Base-by-base conservation (phyloP, 2,113 vertebrate species). In the Zapornia atra region DNA sequence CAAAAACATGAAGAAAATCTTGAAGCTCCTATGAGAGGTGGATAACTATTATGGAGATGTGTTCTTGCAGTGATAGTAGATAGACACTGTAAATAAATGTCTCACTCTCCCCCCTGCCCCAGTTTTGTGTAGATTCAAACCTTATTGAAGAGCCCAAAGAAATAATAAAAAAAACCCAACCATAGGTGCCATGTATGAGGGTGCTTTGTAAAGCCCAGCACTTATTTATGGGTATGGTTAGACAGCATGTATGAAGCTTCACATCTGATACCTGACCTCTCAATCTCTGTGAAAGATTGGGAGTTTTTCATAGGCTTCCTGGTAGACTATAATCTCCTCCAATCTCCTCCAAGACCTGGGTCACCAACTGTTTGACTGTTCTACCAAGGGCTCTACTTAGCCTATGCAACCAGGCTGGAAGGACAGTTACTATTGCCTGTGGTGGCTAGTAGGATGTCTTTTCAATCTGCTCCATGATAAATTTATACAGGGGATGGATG, bases 71-170 rank as follows among this genome's bases (percentile, higher is more conserved):
- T 48, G 48, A n/a, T 5, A 72, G 31, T 31, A 21, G 53, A 76
- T 11, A 79, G 29, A 66, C 22, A 6, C 14, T 64, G 17, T 44
- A 69, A 87, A 38, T 33, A 56, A 87, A 79, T 53, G 59, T 69
- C 24, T 1, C 1, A 0, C 13, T 64, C 44, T 64, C 34, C 11
- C 11, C 5, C 10, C 5, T 10, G 10, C 8, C 10, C 15, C 6
- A 28, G 14, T 72, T 87, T 76, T 48, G 7, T 14, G n/a, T 69
- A 72, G 53, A 50, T 48, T 60, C 24, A 88, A 90, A 76, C 29
- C 24, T 70, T 61, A 6, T 13, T 48, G 59, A 82, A 80, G 44
- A 48, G 12, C 16, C 61, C 12, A 48, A 86, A 86, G 46, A 88
- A 88, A 68, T 36, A 50, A 53, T 11, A 57, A 29, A 15, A 82